A percentile compares a stretch with the other conserved stretches of the same genome.
phyloP scores from a whole-genome alignment of 1,140 invertebrate genomes.

The Neodiprion virginianus region DNA sequence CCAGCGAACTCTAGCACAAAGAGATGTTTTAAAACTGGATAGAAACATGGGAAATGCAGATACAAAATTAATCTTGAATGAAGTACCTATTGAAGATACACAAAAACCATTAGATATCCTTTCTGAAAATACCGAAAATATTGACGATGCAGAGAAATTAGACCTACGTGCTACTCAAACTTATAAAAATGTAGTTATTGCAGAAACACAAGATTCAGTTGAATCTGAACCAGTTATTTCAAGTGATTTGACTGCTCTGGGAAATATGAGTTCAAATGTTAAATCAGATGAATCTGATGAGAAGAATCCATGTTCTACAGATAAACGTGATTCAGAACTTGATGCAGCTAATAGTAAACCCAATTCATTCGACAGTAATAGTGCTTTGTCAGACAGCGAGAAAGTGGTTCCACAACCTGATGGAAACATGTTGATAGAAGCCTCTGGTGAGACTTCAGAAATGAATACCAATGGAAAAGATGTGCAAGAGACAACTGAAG shows the following conservation, averaged over 20 bases:
- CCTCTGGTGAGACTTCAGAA: no score
- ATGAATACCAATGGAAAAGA: no score
- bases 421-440: neutral
- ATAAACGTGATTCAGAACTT: neutral
- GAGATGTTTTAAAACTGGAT: conserved; percentile 18
- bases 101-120: no score
- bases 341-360: neutral
- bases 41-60: conserved; percentile 12
- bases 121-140: no score
- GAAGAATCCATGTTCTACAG: neutral
- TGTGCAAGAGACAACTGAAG: no score
- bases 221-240: neutral
- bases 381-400: conserved; percentile 1
- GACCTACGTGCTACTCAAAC: neutral
- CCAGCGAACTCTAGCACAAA: conserved; percentile 19
- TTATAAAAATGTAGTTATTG: neutral
- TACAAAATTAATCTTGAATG: neutral
- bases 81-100: no score
- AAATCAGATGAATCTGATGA: conserved; percentile 9
- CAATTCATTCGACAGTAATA: conserved; percentile 2
- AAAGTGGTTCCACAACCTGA: neutral
- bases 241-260: neutral
- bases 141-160: conserved; percentile 18
- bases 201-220: conserved; percentile 21
- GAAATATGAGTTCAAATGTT: neutral